These are phyloP conservation scores for Corydoras maculifer DNA, from an alignment of 2,113 vertebrate genomes.

Conservation along the genomic window DNA sequence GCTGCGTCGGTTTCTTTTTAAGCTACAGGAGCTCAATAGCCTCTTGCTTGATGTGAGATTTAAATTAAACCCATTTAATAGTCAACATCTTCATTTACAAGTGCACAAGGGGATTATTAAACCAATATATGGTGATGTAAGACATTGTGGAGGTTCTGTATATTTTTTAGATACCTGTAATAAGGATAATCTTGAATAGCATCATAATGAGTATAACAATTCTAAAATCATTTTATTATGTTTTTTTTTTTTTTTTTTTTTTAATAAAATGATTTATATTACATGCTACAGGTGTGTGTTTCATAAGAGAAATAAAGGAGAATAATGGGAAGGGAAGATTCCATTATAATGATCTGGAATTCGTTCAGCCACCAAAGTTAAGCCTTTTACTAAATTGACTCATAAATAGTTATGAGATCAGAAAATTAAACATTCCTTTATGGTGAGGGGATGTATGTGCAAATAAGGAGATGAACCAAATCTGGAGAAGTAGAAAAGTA, in stretches of 20 bases:
- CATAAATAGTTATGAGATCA: conserved; percentile 22
- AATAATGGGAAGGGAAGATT: conserved; percentile 27
- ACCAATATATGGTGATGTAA: no score
- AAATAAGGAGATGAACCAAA: conserved; percentile 7
- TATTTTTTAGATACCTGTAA: neutral
- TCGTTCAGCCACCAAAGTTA: neutral
- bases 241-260: no score
- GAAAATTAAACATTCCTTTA: neutral
- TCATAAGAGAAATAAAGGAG: conserved; percentile 29
- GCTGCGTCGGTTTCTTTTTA: conserved; percentile 50
- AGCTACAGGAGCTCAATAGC: conserved; percentile 28
- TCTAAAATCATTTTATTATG: no score
- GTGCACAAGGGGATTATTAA: no score
- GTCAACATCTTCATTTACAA: neutral
- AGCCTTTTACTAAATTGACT: conserved; percentile 13
- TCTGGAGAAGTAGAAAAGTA: neutral
- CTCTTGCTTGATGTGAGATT: neutral
- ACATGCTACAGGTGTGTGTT: no score
- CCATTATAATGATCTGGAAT: neutral
- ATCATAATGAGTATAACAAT: no score
- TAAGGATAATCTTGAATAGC: neutral
- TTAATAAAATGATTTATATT: no score
- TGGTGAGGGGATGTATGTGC: conserved; percentile 12
- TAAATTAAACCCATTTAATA: neutral
- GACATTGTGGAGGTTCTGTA: neutral